These are phyloP conservation scores for Aplysina aerophoba DNA, from an alignment of 37 sponge, comb jelly and placozoan species.

Conservation along the genomic window DNA sequence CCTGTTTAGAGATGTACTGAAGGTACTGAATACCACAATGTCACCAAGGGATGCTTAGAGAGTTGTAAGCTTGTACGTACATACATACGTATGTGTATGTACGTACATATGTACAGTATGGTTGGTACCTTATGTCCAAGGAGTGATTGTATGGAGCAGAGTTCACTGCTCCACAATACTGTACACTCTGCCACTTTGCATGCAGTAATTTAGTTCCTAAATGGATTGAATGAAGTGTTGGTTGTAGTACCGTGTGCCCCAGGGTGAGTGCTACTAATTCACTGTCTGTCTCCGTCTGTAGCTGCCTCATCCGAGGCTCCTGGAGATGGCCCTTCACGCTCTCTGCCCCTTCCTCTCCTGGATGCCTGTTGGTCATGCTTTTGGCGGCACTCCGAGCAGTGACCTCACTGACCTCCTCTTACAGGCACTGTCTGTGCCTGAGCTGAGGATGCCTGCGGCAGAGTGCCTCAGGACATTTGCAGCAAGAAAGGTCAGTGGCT, in stretches of 20 bases:
- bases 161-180: too few relatives aligned
- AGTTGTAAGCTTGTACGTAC: too few relatives aligned
- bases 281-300: background rate
- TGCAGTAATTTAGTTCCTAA: too few relatives aligned
- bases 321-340: background rate
- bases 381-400: background rate
- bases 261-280: background rate
- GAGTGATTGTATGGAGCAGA: too few relatives aligned
- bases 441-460: background rate
- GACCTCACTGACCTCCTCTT: background rate
- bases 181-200: too few relatives aligned
- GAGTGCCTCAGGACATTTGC: background rate
- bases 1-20: conserved; percentile 61
- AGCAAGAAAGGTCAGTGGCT: conserved; percentile 8
- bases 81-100: too few relatives aligned
- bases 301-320: background rate
- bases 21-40: conserved; percentile 19
- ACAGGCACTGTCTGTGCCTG: background rate
- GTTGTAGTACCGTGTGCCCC: too few relatives aligned
- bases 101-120: too few relatives aligned
- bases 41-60: too few relatives aligned
- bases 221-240: too few relatives aligned
- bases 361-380: conserved; percentile 14
- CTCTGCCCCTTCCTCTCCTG: background rate
- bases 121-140: too few relatives aligned